Base-by-base conservation (phyloP, 2,888 invertebrate species). In the Ophioninae sp. region DNA sequence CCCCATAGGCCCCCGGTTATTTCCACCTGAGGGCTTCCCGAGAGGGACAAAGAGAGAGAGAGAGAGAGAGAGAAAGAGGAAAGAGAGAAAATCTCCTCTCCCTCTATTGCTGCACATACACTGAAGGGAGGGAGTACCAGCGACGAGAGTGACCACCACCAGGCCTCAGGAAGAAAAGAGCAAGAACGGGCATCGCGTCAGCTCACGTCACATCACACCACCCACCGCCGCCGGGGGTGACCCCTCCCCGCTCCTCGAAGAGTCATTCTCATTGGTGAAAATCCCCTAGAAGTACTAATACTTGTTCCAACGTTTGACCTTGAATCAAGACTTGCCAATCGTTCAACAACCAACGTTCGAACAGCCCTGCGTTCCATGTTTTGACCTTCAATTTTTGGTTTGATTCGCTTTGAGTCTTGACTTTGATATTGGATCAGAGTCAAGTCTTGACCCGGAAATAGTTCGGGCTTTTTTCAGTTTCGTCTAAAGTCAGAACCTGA, bases 201-300 rank as follows among this genome's bases (percentile, higher is more conserved):
- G 87, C 85, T 86, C 86, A 88, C 89, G 89, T 91, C 90, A 89
- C 89, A 87, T 87, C 86, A 85, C 87, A 85, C 84, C 86, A 85
- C 83, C 84, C 86, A 85, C 23, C 64, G 64, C 73, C 79, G 44
- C 81, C 69, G 77, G 77, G 83, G 76, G 69, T 77, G 57, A 44
- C 67, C 39, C 59, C n/a, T n/a, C 56, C 56, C 67, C 21, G 13
- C 13, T 37, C 44, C 62, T 39, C 39, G 39, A 39, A 39, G 39
- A 7, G 39, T 39, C 6, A 39, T 39, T 39, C 39, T 39, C 39
- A 7, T 39, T 39, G 39, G 39, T 7, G 39, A 39, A 39, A 6
- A 5, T 7, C 7, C 39, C 39, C 39, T 39, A 5, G 39, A 39
- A 39, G 20, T 37, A 30, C 30, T n/a, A n/a, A n/a, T 62, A 13